These are phyloP conservation scores for Xylocopa sonorina DNA, from an alignment of 1,140 invertebrate genomes.

Conservation along the genomic window DNA sequence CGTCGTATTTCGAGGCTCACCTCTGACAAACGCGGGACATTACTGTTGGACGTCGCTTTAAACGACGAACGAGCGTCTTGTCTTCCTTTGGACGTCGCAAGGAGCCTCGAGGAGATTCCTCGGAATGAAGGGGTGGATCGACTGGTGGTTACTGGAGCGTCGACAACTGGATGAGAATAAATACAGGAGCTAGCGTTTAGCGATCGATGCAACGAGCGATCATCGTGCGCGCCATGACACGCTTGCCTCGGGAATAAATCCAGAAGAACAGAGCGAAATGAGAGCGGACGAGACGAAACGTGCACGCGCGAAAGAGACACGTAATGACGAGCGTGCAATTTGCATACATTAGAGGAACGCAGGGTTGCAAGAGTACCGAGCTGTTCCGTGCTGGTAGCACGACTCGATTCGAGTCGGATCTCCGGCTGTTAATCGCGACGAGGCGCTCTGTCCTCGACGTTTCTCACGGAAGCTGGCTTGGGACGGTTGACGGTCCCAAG, in stretches of 20 bases:
- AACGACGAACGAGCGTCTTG: conserved; percentile 52
- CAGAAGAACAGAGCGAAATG: not conserved
- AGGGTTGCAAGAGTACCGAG: conserved; percentile 23
- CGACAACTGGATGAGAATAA: too few relatives aligned
- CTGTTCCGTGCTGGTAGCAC: not conserved
- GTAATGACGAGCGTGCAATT: conserved; percentile 77
- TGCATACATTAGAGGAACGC: conserved; percentile 77
- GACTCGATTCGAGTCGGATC: not conserved
- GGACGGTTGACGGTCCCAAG: conserved; percentile 69
- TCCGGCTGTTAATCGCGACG: conserved; percentile 1
- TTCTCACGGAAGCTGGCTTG: conserved; percentile 77
- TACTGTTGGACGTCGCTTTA: conserved; percentile 37
- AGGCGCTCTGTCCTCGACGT: conserved; percentile 67
- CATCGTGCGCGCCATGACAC: not conserved
- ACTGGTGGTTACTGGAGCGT: not conserved
- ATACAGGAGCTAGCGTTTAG: too few relatives aligned
- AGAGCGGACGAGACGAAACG: not conserved
- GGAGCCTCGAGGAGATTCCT: too few relatives aligned
- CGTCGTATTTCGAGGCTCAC: conserved; percentile 14
- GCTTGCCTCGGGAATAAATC: not conserved
- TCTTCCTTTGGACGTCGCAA: not conserved
- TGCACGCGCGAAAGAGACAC: conserved; percentile 34
- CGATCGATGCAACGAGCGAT: not conserved
- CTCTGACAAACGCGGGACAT: conserved; percentile 66
- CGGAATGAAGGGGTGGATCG: too few relatives aligned